Percentiles rank a stretch among this genome's conserved stretches.
These are phyloP conservation scores for Papilio polyxenes DNA, from an alignment of 1,140 invertebrate genomes.

Conservation along the genomic window DNA sequence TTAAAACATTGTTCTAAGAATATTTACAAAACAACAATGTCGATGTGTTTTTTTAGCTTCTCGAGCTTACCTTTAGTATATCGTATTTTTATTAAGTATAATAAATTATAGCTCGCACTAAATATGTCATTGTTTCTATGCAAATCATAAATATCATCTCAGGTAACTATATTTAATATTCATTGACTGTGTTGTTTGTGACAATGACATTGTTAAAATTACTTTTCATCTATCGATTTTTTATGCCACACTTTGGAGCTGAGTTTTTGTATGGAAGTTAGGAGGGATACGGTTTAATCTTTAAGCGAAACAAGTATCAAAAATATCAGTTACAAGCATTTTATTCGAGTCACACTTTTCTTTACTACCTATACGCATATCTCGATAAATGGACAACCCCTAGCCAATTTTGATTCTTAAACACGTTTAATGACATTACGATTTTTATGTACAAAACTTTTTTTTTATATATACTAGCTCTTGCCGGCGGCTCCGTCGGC, in stretches of 20 bases:
- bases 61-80: constrained; percentile 19
- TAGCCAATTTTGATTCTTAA: no score
- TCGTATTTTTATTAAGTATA: constrained; percentile 7
- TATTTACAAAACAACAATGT: not conserved
- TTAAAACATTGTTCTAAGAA: constrained; percentile 8
- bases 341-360: no score
- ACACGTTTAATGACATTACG: no score
- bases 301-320: not conserved
- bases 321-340: no score
- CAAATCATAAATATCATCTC: constrained; percentile 32
- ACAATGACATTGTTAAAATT: not conserved
- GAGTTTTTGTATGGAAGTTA: not conserved
- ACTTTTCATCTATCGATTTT: not conserved
- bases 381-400: no score
- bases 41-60: constrained; percentile 9
- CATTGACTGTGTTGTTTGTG: not conserved
- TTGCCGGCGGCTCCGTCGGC: no score
- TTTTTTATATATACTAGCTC: no score
- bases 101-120: constrained; percentile 38
- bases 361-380: no score
- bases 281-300: not conserved
- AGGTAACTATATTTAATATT: constrained; percentile 17
- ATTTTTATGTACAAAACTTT: no score
- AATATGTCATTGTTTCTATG: constrained; percentile 37
- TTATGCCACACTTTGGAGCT: not conserved